Evolutionary conservation across 2,888 invertebrate genomes (phyloP).

Genomic region (Drosophila borborema): DNA sequence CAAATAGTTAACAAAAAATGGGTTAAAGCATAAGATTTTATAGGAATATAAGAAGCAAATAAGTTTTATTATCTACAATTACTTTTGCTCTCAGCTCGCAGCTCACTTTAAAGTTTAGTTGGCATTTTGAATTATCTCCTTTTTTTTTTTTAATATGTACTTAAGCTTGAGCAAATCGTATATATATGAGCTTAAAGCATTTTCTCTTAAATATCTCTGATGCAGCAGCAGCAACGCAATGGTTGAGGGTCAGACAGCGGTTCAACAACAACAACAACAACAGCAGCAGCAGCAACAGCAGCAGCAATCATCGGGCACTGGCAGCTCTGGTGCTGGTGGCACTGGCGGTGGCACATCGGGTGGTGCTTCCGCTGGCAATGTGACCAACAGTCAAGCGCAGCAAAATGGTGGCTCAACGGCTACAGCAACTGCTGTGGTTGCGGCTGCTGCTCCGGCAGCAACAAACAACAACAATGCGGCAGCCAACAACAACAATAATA

Average conservation of each 20-base stretch:
- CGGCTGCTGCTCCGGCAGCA: slow-evolving; percentile 37
- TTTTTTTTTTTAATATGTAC: not conserved
- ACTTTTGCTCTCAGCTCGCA: not conserved
- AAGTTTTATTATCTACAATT: not conserved
- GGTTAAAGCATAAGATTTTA: too few relatives aligned
- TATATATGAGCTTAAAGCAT: not conserved
- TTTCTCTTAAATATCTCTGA: not conserved
- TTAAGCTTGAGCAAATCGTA: too few relatives aligned
- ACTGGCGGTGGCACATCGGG: slow-evolving; percentile 29
- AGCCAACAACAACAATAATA: slow-evolving; percentile 45
- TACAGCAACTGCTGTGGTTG: slow-evolving; percentile 35
- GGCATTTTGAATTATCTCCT: not conserved
- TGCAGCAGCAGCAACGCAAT: slow-evolving; percentile 74
- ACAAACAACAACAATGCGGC: slow-evolving; percentile 86
- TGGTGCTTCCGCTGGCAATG: slow-evolving; percentile 44
- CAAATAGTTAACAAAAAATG: too few relatives aligned
- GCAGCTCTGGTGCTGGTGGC: slow-evolving; percentile 43
- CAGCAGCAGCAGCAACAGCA: slow-evolving; percentile 50
- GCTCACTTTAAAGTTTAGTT: slow-evolving; percentile 19
- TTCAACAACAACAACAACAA: slow-evolving; percentile 85
- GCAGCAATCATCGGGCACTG: slow-evolving; percentile 60
- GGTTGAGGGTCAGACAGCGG: slow-evolving; percentile 90
- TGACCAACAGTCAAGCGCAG: slow-evolving; percentile 88
- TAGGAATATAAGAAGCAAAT: too few relatives aligned
- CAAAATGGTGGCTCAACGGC: slow-evolving; percentile 72